phyloP scores from a whole-genome alignment of 1,140 invertebrate genomes.

The Hyposmocoma kahamanoa region DNA sequence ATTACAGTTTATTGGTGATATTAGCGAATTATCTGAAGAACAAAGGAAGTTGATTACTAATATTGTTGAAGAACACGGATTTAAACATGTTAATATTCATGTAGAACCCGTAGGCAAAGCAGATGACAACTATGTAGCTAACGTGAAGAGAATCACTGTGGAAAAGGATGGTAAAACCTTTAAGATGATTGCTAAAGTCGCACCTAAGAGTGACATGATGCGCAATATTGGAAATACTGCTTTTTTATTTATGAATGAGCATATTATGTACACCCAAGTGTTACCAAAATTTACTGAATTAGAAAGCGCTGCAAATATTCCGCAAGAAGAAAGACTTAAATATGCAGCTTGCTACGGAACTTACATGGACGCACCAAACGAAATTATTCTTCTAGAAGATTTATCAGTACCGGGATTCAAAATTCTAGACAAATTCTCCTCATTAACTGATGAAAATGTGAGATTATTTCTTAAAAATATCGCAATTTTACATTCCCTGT shows the following conservation, averaged over 20 bases:
- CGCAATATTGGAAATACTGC: conserved; percentile 4
- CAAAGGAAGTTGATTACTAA: conserved; percentile 23
- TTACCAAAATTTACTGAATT: conserved; percentile 5
- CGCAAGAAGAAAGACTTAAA: neutral
- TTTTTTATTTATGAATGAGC: conserved; percentile 9
- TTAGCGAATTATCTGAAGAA: no score
- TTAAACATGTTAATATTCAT: conserved; percentile 16
- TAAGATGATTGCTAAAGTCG: conserved; percentile 20
- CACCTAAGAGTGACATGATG: conserved; percentile 1
- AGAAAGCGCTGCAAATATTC: neutral
- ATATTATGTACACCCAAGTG: conserved; percentile 5
- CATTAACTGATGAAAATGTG: conserved; percentile 61
- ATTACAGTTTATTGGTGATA: no score
- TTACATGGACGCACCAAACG: conserved; percentile 40
- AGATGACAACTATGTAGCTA: conserved; percentile 29
- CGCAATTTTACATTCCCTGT: conserved; percentile 73
- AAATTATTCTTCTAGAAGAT: conserved; percentile 74
- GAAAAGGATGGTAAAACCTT: conserved; percentile 10
- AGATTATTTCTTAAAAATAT: conserved; percentile 62
- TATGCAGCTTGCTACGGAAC: conserved; percentile 4
- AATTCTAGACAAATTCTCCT: conserved; percentile 59
- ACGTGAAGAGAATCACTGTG: conserved; percentile 17
- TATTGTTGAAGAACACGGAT: conserved; percentile 23
- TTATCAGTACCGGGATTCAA: conserved; percentile 54
- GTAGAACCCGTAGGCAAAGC: conserved; percentile 22